Conservation (phyloP, 2,797 vertebrate genomes). For the Spondyliosoma cantharus region DNA sequence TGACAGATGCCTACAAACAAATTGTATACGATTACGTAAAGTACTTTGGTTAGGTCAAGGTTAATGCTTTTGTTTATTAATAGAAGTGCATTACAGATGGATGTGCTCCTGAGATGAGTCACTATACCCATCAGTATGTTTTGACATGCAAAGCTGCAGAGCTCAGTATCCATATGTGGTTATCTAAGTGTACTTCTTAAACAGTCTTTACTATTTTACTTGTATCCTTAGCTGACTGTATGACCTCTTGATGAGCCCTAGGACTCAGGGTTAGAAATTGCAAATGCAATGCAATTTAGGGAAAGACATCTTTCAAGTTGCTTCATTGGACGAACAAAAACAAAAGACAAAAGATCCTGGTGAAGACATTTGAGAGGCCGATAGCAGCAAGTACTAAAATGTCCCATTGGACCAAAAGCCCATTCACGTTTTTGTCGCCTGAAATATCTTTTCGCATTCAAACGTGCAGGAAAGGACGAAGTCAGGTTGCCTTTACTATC, state of each 20-base stretch:
- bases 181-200: neutral
- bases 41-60: conserved; percentile 66
- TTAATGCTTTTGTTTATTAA: conserved; percentile 79
- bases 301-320: neutral
- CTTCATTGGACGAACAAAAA: neutral
- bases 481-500: no score
- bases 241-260: neutral
- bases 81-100: conserved; percentile 64
- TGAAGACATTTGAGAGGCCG: neutral
- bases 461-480: no score
- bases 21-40: conserved; percentile 71
- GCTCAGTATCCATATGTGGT: conserved; percentile 12
- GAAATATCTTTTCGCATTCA: no score
- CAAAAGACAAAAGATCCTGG: neutral
- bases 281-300: no score
- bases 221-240: neutral
- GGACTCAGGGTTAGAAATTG: no score
- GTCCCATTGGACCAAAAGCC: no score
- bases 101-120: conserved; percentile 52
- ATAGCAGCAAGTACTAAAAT: neutral
- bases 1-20: conserved; percentile 73
- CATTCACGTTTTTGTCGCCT: no score
- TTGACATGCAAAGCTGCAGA: conserved; percentile 25
- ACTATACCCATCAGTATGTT: conserved; percentile 41
- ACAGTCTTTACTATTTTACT: no score